Evolutionary conservation across 2,797 vertebrate genomes (phyloP).

Genomic region (Oreonectes daqikongensis): DNA sequence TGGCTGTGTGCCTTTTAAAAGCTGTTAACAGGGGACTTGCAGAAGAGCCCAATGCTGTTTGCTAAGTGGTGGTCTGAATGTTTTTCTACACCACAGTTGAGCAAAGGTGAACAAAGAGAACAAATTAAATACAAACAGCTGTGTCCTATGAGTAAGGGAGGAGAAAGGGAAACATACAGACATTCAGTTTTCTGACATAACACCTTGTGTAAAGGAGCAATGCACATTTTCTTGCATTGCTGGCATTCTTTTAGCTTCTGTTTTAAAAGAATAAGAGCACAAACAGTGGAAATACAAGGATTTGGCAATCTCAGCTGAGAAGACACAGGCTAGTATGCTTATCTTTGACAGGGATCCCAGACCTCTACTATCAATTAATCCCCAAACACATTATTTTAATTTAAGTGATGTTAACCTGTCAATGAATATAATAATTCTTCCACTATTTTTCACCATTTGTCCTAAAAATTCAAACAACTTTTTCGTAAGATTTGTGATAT

Average conservation of each 20-base stretch:
- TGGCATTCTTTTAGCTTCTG: conserved; percentile 4
- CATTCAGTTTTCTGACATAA: not conserved
- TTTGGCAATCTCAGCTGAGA: not conserved
- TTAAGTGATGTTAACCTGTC: not conserved
- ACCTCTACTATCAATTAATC: not conserved
- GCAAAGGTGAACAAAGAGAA: not conserved
- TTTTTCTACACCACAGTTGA: conserved; percentile 45
- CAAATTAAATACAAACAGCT: conserved; percentile 15
- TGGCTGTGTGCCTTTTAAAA: conserved; percentile 45
- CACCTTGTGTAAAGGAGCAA: not conserved
- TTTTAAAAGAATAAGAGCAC: not conserved
- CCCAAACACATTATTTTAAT: not conserved
- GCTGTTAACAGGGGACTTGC: conserved; percentile 60
- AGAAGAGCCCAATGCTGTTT: conserved; percentile 52
- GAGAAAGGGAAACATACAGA: not conserved
- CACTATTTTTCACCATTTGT: too few relatives aligned
- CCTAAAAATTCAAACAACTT: too few relatives aligned
- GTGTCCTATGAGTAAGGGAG: not conserved
- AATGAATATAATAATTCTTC: not conserved
- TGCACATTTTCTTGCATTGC: not conserved
- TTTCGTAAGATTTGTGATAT: too few relatives aligned
- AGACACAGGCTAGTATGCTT: not conserved
- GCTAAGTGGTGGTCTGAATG: conserved; percentile 46
- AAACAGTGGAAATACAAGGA: not conserved
- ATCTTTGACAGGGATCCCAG: not conserved